Evolutionary conservation across 2,888 invertebrate genomes (phyloP).

Genomic region (Sphinx pinastri): DNA sequence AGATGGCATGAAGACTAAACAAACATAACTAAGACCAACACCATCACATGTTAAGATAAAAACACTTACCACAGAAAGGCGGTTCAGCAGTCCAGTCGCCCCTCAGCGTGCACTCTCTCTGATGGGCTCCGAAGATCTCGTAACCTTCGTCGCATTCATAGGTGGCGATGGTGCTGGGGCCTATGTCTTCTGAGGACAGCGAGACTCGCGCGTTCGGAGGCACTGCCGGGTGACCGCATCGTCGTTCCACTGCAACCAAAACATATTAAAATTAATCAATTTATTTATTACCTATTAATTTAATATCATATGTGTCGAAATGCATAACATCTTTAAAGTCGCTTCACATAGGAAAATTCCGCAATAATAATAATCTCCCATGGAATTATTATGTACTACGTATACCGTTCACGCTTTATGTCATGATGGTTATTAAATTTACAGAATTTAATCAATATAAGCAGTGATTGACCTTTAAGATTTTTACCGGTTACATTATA

Average conservation of each 20-base stretch:
- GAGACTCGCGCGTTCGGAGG: conserved; percentile 91
- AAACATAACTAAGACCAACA: not conserved
- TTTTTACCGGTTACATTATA: too few species aligned
- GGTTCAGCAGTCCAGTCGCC: conserved; percentile 92
- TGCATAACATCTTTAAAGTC: too few species aligned
- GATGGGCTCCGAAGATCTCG: conserved; percentile 91
- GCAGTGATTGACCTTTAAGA: too few species aligned
- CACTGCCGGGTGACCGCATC: conserved; percentile 93
- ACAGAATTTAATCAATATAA: too few species aligned
- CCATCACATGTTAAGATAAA: not conserved
- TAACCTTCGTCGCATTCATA: conserved; percentile 95
- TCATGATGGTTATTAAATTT: too few species aligned
- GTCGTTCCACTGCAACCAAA: conserved; percentile 68
- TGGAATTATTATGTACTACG: too few species aligned
- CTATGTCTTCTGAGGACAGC: conserved; percentile 81
- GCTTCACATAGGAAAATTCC: too few species aligned
- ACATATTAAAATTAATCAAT: not conserved
- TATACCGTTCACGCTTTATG: too few species aligned
- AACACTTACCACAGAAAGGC: conserved; percentile 91
- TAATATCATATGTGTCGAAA: too few species aligned
- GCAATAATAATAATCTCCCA: too few species aligned
- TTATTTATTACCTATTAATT: too few species aligned
- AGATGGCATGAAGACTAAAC: too few species aligned
- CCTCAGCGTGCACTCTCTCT: conserved; percentile 87
- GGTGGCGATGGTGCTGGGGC: conserved; percentile 86